Evolutionary conservation across 2,888 invertebrate genomes (phyloP).

Genomic region (Melieria crassipennis): DNA sequence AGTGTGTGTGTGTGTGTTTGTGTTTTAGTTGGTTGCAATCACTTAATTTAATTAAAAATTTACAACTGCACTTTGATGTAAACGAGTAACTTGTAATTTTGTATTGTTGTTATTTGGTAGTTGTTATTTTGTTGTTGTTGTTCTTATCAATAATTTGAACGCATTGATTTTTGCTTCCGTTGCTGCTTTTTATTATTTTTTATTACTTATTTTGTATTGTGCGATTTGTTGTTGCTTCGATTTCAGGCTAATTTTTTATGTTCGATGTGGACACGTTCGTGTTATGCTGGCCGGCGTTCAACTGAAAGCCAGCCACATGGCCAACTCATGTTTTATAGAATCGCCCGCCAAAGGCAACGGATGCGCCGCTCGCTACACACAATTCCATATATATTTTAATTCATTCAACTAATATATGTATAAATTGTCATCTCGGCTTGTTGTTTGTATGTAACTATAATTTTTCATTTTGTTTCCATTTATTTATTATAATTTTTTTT

Average conservation of each 20-base stretch:
- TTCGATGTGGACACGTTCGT: too few relatives aligned
- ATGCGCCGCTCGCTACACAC: too few relatives aligned
- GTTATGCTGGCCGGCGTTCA: conserved; percentile 7
- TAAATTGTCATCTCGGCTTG: too few relatives aligned
- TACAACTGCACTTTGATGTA: conserved; percentile 7
- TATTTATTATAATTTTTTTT: too few relatives aligned
- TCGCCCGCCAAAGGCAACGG: conserved; percentile 3
- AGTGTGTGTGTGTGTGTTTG: neutral
- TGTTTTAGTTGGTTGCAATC: conserved; percentile 1
- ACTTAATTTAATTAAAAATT: conserved; percentile 28
- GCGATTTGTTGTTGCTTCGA: too few relatives aligned
- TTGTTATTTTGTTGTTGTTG: conserved; percentile 18
- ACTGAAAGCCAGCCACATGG: conserved; percentile 22
- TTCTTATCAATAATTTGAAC: conserved; percentile 18
- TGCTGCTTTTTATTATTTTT: neutral
- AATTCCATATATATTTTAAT: too few relatives aligned
- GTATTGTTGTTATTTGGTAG: neutral
- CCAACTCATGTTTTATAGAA: conserved; percentile 28
- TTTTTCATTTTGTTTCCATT: too few relatives aligned
- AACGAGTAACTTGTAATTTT: neutral
- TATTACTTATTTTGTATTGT: too few relatives aligned
- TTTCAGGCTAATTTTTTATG: too few relatives aligned
- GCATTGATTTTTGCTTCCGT: conserved; percentile 5
- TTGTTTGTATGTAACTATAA: too few relatives aligned
- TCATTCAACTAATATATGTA: too few relatives aligned